Conservation (phyloP, 2,797 vertebrate species). For the Galagoides demidoff region DNA sequence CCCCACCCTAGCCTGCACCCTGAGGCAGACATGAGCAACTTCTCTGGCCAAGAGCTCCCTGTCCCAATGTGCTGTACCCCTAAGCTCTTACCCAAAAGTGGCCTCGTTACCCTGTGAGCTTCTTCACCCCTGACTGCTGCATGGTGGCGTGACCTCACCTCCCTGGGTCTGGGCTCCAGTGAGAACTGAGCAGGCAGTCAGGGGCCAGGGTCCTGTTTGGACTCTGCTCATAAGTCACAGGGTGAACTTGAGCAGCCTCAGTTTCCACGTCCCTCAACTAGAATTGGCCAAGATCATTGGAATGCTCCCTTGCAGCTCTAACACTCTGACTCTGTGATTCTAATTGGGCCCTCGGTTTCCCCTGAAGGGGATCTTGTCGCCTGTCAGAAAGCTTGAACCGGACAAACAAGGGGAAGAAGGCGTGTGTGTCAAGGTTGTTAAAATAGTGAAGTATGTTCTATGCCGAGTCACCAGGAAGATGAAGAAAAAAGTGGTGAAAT, state of each 20-base stretch:
- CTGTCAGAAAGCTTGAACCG: not conserved
- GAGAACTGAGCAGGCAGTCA: not conserved
- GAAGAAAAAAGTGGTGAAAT: not conserved
- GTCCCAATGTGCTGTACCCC: not conserved
- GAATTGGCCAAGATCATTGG: not conserved
- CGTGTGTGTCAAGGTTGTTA: not conserved
- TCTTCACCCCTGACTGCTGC: not conserved
- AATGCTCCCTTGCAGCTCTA: not conserved
- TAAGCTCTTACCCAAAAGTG: not conserved
- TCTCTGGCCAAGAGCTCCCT: not conserved
- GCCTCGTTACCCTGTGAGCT: fast-evolving
- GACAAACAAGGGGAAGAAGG: not conserved
- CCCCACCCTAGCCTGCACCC: no score
- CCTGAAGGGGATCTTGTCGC: not conserved
- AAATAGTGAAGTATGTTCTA: not conserved
- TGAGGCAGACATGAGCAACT: not conserved
- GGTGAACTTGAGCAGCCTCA: not conserved
- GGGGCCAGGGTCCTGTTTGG: not conserved
- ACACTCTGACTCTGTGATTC: not conserved
- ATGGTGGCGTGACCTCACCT: fast-evolving
- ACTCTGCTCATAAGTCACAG: not conserved
- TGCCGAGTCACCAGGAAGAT: no score
- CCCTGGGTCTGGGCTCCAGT: fast-evolving
- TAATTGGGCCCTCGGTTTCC: conserved; percentile 16
- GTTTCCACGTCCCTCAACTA: not conserved